Percentiles rank a stretch among this genome's conserved stretches.
phyloP scores from a whole-genome alignment of 2,797 vertebrate species.

The Myotis daubentonii region DNA sequence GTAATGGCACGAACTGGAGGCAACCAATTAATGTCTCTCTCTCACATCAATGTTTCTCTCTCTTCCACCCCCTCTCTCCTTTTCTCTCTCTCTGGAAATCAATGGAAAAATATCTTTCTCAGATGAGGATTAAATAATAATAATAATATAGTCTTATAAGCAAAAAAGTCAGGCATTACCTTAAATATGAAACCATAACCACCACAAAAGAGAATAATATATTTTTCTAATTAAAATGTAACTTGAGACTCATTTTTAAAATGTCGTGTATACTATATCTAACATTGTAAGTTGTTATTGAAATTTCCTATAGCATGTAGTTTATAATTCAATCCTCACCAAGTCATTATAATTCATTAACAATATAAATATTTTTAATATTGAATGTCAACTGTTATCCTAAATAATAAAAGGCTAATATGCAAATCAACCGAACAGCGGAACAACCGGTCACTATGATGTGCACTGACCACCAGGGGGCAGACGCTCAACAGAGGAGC shows the following conservation, averaged over 20 bases:
- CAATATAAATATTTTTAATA: background rate
- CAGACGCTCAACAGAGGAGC: too few species aligned
- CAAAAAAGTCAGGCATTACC: constrained; percentile 6
- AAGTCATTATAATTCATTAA: background rate
- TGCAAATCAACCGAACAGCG: too few species aligned
- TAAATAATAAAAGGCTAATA: too few species aligned
- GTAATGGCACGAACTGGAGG: too few species aligned
- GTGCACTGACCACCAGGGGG: too few species aligned
- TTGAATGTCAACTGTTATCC: background rate
- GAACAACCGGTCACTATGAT: too few species aligned
- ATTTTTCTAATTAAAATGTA: constrained; percentile 50
- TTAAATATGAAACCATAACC: background rate
- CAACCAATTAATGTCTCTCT: too few species aligned
- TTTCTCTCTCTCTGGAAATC: too few species aligned
- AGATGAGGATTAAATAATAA: background rate
- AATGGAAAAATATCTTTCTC: too few species aligned
- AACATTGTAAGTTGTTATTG: background rate
- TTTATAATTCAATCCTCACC: background rate
- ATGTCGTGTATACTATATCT: background rate
- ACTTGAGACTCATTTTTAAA: background rate
- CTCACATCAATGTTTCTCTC: too few species aligned
- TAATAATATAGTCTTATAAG: background rate
- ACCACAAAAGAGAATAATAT: background rate
- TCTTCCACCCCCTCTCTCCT: too few species aligned
- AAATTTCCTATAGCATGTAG: background rate